Base-by-base conservation (phyloP, 2,888 invertebrate genomes). In the Seladonia tumulorum region DNA sequence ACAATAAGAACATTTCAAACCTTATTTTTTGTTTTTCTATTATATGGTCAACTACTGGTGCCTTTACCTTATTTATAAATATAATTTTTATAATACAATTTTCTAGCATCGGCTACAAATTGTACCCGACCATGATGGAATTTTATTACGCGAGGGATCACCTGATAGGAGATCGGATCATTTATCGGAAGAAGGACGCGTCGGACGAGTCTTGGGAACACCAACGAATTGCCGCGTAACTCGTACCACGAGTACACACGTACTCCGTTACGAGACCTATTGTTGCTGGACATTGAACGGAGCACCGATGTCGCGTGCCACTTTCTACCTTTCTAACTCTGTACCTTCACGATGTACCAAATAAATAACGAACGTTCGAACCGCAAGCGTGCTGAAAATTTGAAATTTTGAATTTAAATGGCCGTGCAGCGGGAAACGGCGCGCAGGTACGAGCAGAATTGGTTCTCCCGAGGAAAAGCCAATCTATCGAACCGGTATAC, bases 61-160 rank as follows among this genome's bases (percentile, higher is more conserved):
- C n/a, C n/a, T n/a, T n/a, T n/a, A n/a, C n/a, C n/a, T n/a, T n/a
- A n/a, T n/a, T n/a, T n/a, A n/a, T n/a, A n/a, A n/a, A n/a, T n/a
- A n/a, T n/a, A n/a, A n/a, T n/a, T n/a, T n/a, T n/a, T n/a, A n/a
- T n/a, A n/a, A n/a, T n/a, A n/a, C n/a, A n/a, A n/a, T n/a, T n/a
- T n/a, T n/a, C n/a, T n/a, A 96, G 96, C 57, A 93, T 95, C 42
- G 96, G 94, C 14, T 96, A 95, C 91, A 95, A 95, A 92, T 89
- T 96, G 63, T 81, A 92, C 7, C 96, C 96, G 2, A 91, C 91
- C 2, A 92, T 92, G 80, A 94, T 96, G 88, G 96, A 96, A 85
- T 96, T 96, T 90, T 96, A 96, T 88, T 95, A 93, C 76, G 93
- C 95, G 2, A 87, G 92, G 70, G 94, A 95, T 76, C 90, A 94